Base-by-base conservation (phyloP, 2,888 invertebrate genomes). In the Fragum sueziense region DNA sequence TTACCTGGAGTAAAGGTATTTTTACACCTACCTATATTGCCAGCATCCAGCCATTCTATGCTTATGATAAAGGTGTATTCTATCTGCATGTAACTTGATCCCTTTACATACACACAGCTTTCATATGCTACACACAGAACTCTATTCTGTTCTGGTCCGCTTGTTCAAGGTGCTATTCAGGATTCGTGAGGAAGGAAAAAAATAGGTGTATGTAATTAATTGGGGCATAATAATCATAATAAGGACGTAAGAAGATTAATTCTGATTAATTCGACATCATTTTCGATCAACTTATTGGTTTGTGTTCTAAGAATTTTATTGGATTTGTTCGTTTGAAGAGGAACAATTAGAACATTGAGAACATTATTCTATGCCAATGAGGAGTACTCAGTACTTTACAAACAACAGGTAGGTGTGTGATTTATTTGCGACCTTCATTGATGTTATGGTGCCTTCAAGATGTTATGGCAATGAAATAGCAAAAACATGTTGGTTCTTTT, bases 121-220 rank as follows among this genome's bases (percentile, higher is more conserved):
- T 65, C 65, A 65, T 65, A 41, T 65, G 25, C 20, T 65, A 33
- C 22, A 17, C 65, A 33, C 3, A 41, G 65, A 41, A 41, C 27
- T 65, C 17, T 47, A 37, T 65, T 41, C 65, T 14, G 41, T 22
- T 34, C 65, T 65, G 0, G 17, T 65, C 65, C 22, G 37, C 9
- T 33, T 34, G 65, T 65, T 65, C 65, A 65, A 65, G 65, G 65
- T 65, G 65, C 65, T 65, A n/a, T 34, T 65, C 47, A 17, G n/a
- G n/a, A n/a, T n/a, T n/a, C n/a, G n/a, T n/a, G n/a, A 22, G 62
- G 33, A 6, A 62, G 62, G 20, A 33, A 62, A 62, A 62, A 62
- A 57, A 47, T 57, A 27, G 57, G 57, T 47, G 47, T 47, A 47
- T n/a, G n/a, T n/a, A n/a, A 47, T 4, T 57, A 34, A 62, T n/a